Conservation (phyloP, 2,888 invertebrate species). For the Dysmachus trigonus region DNA sequence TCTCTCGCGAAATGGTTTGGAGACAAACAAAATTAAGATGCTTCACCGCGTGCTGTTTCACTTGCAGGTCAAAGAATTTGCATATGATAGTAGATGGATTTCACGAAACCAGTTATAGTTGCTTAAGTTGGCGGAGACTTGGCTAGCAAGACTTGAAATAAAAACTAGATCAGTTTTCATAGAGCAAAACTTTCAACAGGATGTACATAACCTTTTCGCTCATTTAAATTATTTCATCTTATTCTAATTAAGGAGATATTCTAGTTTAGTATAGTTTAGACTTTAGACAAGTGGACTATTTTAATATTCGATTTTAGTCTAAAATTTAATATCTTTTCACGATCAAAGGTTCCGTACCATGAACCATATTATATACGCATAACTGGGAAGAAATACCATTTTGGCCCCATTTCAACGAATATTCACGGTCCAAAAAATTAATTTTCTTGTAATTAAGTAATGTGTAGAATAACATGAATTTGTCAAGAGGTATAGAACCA, state of each 20-base stretch:
- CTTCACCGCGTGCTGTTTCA: neutral
- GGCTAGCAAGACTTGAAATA: neutral
- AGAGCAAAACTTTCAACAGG: neutral
- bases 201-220: neutral
- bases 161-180: neutral
- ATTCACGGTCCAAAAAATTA: no score
- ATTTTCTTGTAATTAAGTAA: no score
- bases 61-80: neutral
- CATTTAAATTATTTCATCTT: neutral
- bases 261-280: neutral
- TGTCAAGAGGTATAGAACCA: no score
- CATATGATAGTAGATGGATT: neutral
- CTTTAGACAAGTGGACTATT: neutral
- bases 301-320: neutral
- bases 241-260: neutral
- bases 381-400: no score
- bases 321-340: no score
- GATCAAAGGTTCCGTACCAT: no score
- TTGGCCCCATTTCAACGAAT: no score
- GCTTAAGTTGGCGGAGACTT: neutral
- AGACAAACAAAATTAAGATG: neutral
- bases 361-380: no score
- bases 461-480: no score
- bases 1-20: neutral
- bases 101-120: neutral